A percentile compares a stretch with the other conserved stretches of the same genome.
These are phyloP conservation scores for Burhinus oedicnemus DNA, from an alignment of 2,113 vertebrate genomes.

Conservation along the genomic window DNA sequence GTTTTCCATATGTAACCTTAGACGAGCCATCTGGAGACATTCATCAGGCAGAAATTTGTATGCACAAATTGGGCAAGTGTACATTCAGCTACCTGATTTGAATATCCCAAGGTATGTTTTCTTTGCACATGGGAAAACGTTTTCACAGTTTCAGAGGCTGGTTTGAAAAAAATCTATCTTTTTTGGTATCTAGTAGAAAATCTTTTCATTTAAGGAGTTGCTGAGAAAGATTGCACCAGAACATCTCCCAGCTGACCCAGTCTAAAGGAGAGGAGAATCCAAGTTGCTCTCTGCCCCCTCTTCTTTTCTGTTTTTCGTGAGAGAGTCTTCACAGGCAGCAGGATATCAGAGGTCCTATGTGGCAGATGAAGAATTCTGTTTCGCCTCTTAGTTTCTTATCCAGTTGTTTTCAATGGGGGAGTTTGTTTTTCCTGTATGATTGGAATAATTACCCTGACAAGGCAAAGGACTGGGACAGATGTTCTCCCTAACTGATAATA, in stretches of 20 bases:
- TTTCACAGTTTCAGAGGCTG: not conserved
- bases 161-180: not conserved
- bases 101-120: not conserved
- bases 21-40: not conserved
- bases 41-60: not conserved
- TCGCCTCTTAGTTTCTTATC: not conserved
- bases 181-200: not conserved
- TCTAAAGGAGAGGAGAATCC: not conserved
- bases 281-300: not conserved
- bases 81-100: not conserved
- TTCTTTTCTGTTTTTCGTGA: not conserved
- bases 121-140: not conserved
- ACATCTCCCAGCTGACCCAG: not conserved
- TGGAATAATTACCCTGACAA: slow-evolving; percentile 40
- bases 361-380: not conserved
- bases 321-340: not conserved
- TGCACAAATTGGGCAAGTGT: not conserved
- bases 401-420: slow-evolving; percentile 15
- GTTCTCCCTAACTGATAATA: slow-evolving; percentile 60
- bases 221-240: not conserved
- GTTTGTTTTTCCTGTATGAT: slow-evolving; percentile 38
- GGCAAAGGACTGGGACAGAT: slow-evolving; percentile 47
- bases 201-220: not conserved
- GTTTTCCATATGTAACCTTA: rapidly evolving
- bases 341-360: not conserved